Evolutionary conservation across 23 tunicate genomes (phyloP).

Genomic region (Ciona savignyi): DNA sequence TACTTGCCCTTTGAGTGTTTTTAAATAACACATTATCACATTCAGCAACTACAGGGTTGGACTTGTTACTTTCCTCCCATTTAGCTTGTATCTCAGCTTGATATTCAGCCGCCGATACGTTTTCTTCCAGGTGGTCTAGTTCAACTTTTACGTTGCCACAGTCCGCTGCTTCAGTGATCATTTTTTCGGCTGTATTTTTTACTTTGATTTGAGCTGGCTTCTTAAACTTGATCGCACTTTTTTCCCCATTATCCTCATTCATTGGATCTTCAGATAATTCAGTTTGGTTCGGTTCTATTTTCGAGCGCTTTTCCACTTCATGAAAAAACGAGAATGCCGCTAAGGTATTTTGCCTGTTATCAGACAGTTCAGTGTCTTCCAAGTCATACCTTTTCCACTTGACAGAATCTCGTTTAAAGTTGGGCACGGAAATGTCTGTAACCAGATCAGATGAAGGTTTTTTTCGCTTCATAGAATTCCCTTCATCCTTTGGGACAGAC

Average conservation of each 20-base stretch:
- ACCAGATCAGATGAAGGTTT: neutral
- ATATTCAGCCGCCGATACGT: conserved; percentile 24
- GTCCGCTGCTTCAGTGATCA: neutral
- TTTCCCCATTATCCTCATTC: neutral
- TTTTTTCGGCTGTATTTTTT: neutral
- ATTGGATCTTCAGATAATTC: neutral
- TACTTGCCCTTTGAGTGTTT: neutral
- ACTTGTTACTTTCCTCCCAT: conserved; percentile 5
- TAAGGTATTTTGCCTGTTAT: neutral
- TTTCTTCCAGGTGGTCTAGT: conserved; percentile 25
- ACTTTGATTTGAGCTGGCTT: neutral
- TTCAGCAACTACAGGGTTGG: neutral
- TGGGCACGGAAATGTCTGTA: neutral
- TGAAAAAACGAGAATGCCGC: neutral
- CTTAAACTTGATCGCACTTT: neutral
- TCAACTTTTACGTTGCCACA: conserved; percentile 9
- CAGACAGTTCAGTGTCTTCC: neutral
- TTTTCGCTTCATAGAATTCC: neutral
- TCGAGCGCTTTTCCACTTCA: neutral
- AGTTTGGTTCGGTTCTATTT: neutral
- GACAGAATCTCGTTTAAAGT: neutral
- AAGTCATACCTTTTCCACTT: neutral
- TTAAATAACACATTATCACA: neutral
- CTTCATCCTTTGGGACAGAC: neutral
- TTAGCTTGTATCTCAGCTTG: conserved; percentile 31